Evolutionary conservation across 2,113 vertebrate genomes (phyloP).

Genomic region (Sylvietta virens): DNA sequence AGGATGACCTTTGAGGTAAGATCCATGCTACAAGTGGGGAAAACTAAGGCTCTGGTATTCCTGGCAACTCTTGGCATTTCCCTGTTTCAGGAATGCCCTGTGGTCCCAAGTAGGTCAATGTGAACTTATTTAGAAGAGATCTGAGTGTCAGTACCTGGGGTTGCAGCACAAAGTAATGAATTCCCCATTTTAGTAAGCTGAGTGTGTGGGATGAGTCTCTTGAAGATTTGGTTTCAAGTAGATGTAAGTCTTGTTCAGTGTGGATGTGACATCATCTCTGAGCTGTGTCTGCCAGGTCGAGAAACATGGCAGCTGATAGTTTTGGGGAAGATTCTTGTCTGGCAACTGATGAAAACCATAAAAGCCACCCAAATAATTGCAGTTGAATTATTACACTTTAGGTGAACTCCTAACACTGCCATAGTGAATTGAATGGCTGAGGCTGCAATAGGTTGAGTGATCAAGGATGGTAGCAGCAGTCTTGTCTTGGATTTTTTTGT

Average conservation of each 20-base stretch:
- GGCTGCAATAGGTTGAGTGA: background rate
- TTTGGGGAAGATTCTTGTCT: background rate
- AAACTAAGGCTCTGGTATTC: background rate
- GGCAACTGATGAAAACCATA: background rate
- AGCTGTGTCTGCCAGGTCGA: background rate
- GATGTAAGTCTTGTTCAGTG: background rate
- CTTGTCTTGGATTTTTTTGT: background rate
- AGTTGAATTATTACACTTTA: background rate
- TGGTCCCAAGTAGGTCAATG: background rate
- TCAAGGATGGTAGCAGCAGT: background rate
- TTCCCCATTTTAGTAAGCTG: background rate
- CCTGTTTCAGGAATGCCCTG: background rate
- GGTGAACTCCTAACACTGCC: background rate
- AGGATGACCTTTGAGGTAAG: slow-evolving; percentile 89
- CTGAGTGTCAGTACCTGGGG: background rate
- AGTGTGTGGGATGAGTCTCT: background rate
- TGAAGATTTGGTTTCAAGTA: background rate
- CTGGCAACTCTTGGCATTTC: background rate
- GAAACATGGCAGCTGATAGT: background rate
- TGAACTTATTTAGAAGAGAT: background rate
- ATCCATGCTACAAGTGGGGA: background rate
- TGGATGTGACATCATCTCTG: background rate
- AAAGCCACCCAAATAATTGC: background rate
- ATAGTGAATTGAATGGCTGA: background rate
- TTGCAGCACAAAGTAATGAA: background rate